Conservation (phyloP, 2,888 invertebrate genomes). For the Ornithoptera alexandrae region DNA sequence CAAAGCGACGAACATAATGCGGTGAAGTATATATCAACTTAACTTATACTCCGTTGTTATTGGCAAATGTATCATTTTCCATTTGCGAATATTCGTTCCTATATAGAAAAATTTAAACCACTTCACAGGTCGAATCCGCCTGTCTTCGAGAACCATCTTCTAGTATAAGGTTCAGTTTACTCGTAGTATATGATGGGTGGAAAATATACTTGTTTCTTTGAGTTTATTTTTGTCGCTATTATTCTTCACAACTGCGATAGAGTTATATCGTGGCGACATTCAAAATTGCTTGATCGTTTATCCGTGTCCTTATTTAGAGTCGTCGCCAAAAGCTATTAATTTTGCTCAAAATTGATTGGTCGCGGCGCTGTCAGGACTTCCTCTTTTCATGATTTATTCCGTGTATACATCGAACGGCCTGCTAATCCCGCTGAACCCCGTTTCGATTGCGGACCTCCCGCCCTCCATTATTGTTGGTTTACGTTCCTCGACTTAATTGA, state of each 20-base stretch:
- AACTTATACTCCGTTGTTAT: too few relatives aligned
- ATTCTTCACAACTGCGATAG: not conserved
- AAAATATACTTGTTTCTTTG: too few relatives aligned
- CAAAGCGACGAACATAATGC: too few relatives aligned
- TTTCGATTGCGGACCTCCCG: slow-evolving; percentile 13
- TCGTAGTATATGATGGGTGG: not conserved
- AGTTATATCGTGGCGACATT: not conserved
- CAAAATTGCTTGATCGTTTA: slow-evolving; percentile 1
- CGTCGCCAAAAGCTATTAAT: slow-evolving; percentile 15
- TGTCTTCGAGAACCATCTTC: not conserved
- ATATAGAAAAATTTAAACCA: too few relatives aligned
- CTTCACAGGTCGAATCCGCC: not conserved
- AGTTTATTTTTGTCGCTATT: not conserved
- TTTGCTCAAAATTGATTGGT: slow-evolving; percentile 22
- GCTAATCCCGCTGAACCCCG: slow-evolving; percentile 12
- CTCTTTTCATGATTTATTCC: slow-evolving; percentile 25
- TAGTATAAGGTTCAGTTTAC: not conserved
- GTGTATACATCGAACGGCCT: slow-evolving; percentile 13
- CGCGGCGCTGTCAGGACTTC: slow-evolving; percentile 13
- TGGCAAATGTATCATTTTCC: too few relatives aligned
- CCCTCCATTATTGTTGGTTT: slow-evolving; percentile 19
- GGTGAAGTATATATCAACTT: too few relatives aligned
- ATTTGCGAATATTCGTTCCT: too few relatives aligned
- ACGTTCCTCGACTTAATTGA: slow-evolving; percentile 26
- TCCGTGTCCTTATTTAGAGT: slow-evolving; percentile 2